Evolutionary conservation across 2,797 vertebrate species (phyloP).

Genomic region (Phalloptychus januarius): DNA sequence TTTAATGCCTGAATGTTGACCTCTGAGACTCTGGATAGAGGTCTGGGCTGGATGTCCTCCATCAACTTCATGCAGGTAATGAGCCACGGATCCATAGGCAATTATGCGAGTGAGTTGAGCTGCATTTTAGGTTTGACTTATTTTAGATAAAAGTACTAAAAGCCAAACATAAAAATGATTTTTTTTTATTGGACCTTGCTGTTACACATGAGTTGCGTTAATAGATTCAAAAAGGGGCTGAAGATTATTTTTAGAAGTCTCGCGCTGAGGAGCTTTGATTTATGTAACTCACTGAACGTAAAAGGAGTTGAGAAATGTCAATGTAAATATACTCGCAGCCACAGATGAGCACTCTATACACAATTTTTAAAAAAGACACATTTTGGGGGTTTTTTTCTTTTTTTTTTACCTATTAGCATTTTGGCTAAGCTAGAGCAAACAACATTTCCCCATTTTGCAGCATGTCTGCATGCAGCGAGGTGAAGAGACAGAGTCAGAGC

Average conservation of each 20-base stretch:
- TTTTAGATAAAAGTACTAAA: slow-evolving; percentile 39
- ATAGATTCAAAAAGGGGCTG: slow-evolving; percentile 23
- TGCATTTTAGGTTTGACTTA: neutral
- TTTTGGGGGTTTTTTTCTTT: neutral
- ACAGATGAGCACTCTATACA: slow-evolving; percentile 10
- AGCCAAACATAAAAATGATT: neutral
- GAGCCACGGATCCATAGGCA: neutral
- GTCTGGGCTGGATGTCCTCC: slow-evolving; percentile 14
- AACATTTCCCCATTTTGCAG: slow-evolving; percentile 42
- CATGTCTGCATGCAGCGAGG: slow-evolving; percentile 35
- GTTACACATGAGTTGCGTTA: slow-evolving; percentile 28
- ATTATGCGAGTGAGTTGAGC: neutral
- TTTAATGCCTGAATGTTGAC: slow-evolving; percentile 64
- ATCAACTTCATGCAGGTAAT: slow-evolving; percentile 29
- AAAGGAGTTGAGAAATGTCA: slow-evolving; percentile 37
- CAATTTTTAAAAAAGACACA: neutral
- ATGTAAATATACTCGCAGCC: slow-evolving; percentile 27
- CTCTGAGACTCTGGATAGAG: slow-evolving; percentile 33
- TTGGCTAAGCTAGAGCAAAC: slow-evolving; percentile 28
- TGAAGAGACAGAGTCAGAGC: slow-evolving; percentile 40
- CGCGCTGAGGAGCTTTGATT: slow-evolving; percentile 48
- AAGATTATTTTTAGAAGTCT: slow-evolving; percentile 60
- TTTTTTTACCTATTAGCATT: neutral
- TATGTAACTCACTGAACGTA: slow-evolving; percentile 47
- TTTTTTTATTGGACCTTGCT: slow-evolving; percentile 11